phyloP scores from a whole-genome alignment of 2,888 invertebrate species.

The Beris morrisii region DNA sequence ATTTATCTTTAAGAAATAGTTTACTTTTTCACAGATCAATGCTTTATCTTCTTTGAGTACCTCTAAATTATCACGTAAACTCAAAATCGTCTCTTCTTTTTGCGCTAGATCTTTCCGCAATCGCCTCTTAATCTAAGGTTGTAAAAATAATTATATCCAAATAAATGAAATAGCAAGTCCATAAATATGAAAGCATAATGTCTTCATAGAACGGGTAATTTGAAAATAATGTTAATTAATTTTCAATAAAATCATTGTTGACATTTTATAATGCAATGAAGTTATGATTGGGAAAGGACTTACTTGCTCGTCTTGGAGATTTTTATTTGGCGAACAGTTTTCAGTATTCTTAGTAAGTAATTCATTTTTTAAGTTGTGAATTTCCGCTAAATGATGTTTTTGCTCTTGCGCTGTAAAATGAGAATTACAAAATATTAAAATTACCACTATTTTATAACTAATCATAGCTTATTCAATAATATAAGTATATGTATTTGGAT shows the following conservation, averaged over 20 bases:
- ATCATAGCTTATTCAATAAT: no score
- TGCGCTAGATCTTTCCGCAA: slow-evolving; percentile 47
- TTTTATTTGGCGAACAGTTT: slow-evolving; percentile 38
- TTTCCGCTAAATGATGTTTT: slow-evolving; percentile 43
- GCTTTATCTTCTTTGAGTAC: slow-evolving; percentile 44
- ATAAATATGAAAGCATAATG: not conserved
- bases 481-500: no score
- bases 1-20: not conserved
- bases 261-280: not conserved
- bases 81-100: slow-evolving; percentile 46
- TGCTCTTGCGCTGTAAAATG: slow-evolving; percentile 42
- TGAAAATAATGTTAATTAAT: not conserved
- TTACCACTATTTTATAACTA: no score
- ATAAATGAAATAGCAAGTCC: slow-evolving; percentile 2
- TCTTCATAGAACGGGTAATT: not conserved
- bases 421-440: not conserved
- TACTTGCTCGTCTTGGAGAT: slow-evolving; percentile 42
- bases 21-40: slow-evolving; percentile 45
- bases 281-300: slow-evolving; percentile 16
- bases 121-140: slow-evolving; percentile 47
- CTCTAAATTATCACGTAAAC: slow-evolving; percentile 44
- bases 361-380: slow-evolving; percentile 45
- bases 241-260: not conserved
- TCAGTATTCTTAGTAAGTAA: slow-evolving; percentile 42
- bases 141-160: not conserved